Percentiles rank a stretch among this genome's conserved stretches.
Evolutionary conservation across 37 sponge, comb jelly and placozoan genomes (phyloP).

Genomic region (Geodia barretti): DNA sequence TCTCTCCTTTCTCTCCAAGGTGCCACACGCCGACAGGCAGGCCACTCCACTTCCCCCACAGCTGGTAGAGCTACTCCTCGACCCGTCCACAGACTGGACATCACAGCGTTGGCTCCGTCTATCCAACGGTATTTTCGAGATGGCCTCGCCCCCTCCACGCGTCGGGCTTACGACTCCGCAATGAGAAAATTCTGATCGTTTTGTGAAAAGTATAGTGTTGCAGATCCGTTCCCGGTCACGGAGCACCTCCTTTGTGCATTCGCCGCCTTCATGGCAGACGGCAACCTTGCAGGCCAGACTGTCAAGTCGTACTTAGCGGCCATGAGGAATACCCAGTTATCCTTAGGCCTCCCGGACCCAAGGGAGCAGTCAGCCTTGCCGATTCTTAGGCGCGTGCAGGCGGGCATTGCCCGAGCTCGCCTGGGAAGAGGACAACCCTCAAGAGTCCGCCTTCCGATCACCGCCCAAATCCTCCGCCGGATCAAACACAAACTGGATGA

Average conservation of each 20-base stretch:
- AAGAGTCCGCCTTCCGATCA: conserved; percentile 1
- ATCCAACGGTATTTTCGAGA: conserved; percentile 15
- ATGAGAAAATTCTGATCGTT: no score
- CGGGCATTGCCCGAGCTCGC: background rate
- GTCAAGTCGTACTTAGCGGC: background rate
- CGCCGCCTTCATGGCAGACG: no score
- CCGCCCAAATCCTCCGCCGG: background rate
- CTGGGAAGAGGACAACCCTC: background rate
- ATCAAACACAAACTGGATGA: background rate
- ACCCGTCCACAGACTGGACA: conserved; percentile 11
- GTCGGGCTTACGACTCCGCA: no score
- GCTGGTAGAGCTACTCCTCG: conserved; percentile 24
- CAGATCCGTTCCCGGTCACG: no score
- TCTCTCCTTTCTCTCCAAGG: conserved; percentile 37
- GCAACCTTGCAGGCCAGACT: background rate
- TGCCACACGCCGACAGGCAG: conserved; percentile 3
- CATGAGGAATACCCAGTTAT: background rate
- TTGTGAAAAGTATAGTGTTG: no score
- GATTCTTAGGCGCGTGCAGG: background rate
- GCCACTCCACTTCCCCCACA: background rate
- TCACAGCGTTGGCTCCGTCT: conserved; percentile 10
- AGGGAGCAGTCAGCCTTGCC: conserved; percentile 4
- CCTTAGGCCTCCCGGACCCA: conserved; percentile 7
- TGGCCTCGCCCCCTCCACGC: conserved; percentile 5
- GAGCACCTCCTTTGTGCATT: no score